Conservation (phyloP, 2,113 vertebrate species). For the Trochalopteron elliotii region DNA sequence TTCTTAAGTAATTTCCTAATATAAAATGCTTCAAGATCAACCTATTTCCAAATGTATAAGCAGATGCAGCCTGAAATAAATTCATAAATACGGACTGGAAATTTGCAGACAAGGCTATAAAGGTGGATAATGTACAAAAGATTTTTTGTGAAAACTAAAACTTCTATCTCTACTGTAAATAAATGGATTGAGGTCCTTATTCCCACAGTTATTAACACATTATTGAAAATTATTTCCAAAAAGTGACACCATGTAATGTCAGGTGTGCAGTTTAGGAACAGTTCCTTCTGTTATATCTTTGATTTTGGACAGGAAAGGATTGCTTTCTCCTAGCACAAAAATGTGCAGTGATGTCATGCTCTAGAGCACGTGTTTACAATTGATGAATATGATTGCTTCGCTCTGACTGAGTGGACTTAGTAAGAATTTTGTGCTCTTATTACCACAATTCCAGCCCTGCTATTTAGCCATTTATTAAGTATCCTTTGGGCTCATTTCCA, state of each 20-base stretch:
- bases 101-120: neutral
- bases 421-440: neutral
- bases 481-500: neutral
- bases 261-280: neutral
- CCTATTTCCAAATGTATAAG: neutral
- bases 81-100: neutral
- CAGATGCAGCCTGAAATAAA: neutral
- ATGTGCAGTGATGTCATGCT: neutral
- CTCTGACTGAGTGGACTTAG: neutral
- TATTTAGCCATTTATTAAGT: neutral
- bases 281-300: neutral
- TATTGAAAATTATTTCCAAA: neutral
- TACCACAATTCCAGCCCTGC: neutral
- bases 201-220: neutral
- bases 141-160: neutral
- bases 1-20: neutral
- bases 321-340: neutral
- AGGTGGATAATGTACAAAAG: neutral
- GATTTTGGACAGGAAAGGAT: neutral
- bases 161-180: neutral
- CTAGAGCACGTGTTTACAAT: neutral
- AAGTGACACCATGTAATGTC: neutral
- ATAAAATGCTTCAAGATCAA: neutral
- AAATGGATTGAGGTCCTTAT: neutral
- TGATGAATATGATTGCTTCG: neutral